Conservation (phyloP, 2,797 vertebrate species). For the Enteromius radiatus region DNA sequence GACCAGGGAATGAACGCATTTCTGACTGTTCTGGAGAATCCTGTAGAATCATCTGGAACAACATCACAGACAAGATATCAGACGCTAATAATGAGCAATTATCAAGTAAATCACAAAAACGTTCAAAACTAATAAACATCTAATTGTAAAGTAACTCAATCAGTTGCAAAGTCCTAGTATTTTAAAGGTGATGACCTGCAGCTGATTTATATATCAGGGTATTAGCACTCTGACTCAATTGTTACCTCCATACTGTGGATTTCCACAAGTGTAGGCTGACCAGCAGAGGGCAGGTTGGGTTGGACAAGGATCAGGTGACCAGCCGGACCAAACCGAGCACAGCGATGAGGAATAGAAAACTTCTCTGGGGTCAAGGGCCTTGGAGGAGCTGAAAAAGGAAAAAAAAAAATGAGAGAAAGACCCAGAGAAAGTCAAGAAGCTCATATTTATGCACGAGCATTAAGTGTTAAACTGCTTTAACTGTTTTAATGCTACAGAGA, state of each 20-base stretch:
- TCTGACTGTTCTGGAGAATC: conserved; percentile 88
- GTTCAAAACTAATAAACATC: background rate
- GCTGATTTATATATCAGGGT: background rate
- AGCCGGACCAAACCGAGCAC: conserved; percentile 92
- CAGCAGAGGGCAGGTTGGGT: conserved; percentile 93
- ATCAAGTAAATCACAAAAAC: background rate
- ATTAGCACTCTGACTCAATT: background rate
- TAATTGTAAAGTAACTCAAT: background rate
- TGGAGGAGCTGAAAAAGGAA: conserved; percentile 77
- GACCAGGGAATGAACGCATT: conserved; percentile 90
- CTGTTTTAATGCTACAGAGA: background rate
- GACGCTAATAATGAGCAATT: background rate
- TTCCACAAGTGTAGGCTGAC: conserved; percentile 96
- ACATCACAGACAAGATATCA: conserved; percentile 15
- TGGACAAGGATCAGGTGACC: conserved; percentile 91
- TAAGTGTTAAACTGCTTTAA: background rate
- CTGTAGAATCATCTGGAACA: conserved; percentile 86
- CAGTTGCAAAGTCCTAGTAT: background rate
- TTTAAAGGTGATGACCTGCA: background rate
- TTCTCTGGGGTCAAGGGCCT: conserved; percentile 94
- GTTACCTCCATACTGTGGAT: conserved; percentile 93
- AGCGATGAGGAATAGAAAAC: conserved; percentile 89
- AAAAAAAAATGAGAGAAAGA: background rate
- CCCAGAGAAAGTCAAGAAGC: background rate
- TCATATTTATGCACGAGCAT: background rate